Evolutionary conservation across 2,888 invertebrate genomes (phyloP).

Genomic region (Pachydiplax longipennis): DNA sequence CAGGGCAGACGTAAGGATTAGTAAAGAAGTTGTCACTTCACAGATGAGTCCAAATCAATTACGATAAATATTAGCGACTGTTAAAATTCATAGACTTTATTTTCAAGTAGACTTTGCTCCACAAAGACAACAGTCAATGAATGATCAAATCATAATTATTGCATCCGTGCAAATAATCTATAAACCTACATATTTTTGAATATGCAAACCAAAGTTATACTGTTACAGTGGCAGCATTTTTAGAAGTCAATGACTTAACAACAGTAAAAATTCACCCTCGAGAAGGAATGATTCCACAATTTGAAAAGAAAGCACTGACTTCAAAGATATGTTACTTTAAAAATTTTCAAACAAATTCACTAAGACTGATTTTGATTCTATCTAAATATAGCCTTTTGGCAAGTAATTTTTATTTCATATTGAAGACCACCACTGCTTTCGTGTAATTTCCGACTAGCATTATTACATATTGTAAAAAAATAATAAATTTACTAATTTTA

Average conservation of each 20-base stretch:
- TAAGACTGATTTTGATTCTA: constrained; percentile 42
- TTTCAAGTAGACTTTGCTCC: neutral
- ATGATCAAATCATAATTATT: neutral
- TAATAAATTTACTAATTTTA: constrained; percentile 39
- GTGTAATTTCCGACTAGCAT: constrained; percentile 40
- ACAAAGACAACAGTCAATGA: neutral
- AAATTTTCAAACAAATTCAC: neutral
- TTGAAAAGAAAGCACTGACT: constrained; percentile 20
- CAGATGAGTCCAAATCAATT: too few species aligned
- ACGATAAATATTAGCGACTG: neutral
- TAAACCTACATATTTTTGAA: neutral
- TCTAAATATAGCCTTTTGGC: constrained; percentile 17
- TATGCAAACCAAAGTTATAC: constrained; percentile 33
- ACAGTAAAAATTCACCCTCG: neutral
- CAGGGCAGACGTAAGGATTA: neutral
- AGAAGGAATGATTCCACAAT: neutral
- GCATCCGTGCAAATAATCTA: constrained; percentile 3
- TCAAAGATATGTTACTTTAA: constrained; percentile 36
- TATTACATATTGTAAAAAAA: constrained; percentile 41
- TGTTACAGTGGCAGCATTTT: constrained; percentile 32
- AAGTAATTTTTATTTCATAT: constrained; percentile 28
- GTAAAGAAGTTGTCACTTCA: neutral
- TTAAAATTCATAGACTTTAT: neutral
- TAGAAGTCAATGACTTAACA: constrained; percentile 20
- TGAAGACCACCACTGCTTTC: constrained; percentile 28